These are phyloP conservation scores for Lamellibrachia satsuma DNA, from an alignment of 2,888 invertebrate species.

Conservation along the genomic window DNA sequence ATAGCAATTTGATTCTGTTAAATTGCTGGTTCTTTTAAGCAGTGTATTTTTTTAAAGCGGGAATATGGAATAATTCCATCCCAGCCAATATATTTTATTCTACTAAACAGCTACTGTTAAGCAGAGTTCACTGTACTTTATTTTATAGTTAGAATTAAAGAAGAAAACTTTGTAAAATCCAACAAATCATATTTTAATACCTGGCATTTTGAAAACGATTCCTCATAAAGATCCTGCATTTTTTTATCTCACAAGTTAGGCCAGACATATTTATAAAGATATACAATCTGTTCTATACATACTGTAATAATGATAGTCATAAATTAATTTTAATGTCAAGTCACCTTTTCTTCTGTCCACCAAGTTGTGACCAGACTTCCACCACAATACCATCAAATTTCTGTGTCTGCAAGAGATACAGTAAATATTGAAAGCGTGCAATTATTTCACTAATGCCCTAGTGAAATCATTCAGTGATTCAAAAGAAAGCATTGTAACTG, in stretches of 20 bases:
- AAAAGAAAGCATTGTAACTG: too few species aligned
- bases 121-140: neutral
- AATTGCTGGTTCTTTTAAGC: too few species aligned
- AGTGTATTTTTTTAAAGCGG: too few species aligned
- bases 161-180: neutral
- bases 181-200: neutral
- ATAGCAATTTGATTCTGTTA: too few species aligned
- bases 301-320: neutral
- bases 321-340: constrained; percentile 24
- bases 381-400: constrained; percentile 89
- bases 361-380: constrained; percentile 88
- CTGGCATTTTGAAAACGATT: neutral
- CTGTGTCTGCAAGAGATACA: constrained; percentile 73
- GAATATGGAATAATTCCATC: too few species aligned
- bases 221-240: neutral
- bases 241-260: neutral
- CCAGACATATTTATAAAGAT: too few species aligned
- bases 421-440: neutral
- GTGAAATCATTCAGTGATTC: too few species aligned
- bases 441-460: too few species aligned
- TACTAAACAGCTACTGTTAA: too few species aligned
- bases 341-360: constrained; percentile 69
- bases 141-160: too few species aligned
- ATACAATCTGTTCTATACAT: too few species aligned
- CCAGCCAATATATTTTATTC: too few species aligned